phyloP scores from a whole-genome alignment of 2,888 invertebrate genomes.

The Tenthredo scrophulariae region DNA sequence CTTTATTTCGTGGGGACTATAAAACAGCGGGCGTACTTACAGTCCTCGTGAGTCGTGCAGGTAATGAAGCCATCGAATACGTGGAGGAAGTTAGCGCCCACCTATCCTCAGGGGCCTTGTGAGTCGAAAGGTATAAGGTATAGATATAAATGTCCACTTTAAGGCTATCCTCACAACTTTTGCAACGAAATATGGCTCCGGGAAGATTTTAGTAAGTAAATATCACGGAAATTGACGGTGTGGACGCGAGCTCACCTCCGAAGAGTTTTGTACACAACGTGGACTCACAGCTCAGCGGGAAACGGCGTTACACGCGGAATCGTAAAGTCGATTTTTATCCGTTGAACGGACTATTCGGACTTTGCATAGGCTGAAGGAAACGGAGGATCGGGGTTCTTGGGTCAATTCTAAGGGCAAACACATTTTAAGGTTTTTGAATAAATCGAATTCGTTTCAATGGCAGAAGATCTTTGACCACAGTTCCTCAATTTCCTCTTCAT shows the following conservation, averaged over 20 bases:
- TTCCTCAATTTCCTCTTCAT: not conserved
- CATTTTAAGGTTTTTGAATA: not conserved
- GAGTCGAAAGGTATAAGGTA: conserved; percentile 3
- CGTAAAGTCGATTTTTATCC: conserved; percentile 26
- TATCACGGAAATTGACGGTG: not conserved
- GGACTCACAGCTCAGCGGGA: not conserved
- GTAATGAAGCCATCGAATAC: conserved; percentile 69
- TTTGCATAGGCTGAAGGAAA: not conserved
- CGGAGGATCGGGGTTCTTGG: not conserved
- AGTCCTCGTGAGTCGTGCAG: conserved; percentile 58
- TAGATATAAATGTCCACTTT: conserved; percentile 1
- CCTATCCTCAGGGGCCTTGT: conserved; percentile 33
- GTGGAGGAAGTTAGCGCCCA: conserved; percentile 17
- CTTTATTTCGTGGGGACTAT: conserved; percentile 66
- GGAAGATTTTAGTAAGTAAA: not conserved
- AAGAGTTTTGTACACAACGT: not conserved
- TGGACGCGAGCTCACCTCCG: not conserved
- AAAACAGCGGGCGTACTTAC: conserved; percentile 68
- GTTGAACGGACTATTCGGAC: not conserved
- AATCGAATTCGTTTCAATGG: not conserved
- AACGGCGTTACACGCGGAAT: not conserved
- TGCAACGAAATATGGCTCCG: not conserved
- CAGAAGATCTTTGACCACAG: not conserved
- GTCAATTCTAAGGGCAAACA: not conserved
- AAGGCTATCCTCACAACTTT: not conserved